These are phyloP conservation scores for Bugula neritina DNA, from an alignment of 2,888 invertebrate genomes.

Conservation along the genomic window DNA sequence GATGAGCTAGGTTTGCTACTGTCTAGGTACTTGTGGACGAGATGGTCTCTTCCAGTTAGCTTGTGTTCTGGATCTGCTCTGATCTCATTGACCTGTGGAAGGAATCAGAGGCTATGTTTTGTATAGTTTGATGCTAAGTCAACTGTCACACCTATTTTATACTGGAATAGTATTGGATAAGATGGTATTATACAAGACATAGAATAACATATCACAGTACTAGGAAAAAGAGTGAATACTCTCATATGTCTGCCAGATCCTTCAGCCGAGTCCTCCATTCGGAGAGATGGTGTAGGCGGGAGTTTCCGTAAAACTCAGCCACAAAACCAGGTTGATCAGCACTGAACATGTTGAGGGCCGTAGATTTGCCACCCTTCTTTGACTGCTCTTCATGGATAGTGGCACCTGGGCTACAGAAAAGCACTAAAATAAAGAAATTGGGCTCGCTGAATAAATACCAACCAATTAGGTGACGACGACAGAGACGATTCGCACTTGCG, in stretches of 20 bases:
- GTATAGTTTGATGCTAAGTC: too few relatives aligned
- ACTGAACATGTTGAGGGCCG: conserved; percentile 25
- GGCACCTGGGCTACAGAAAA: too few relatives aligned
- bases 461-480: too few relatives aligned
- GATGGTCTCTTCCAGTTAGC: conserved; percentile 2
- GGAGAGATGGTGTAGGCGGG: conserved; percentile 86
- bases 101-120: background rate
- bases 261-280: conserved; percentile 86
- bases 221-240: too few relatives aligned
- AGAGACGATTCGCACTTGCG: too few relatives aligned
- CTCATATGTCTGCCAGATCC: conserved; percentile 68
- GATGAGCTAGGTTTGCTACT: background rate
- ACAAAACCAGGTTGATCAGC: conserved; percentile 71
- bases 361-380: background rate
- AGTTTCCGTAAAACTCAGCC: conserved; percentile 85
- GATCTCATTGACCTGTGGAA: conserved; percentile 13
- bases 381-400: too few relatives aligned
- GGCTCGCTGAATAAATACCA: too few relatives aligned
- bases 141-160: background rate
- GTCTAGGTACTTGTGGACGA: background rate
- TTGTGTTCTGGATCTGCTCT: conserved; percentile 13
- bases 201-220: too few relatives aligned
- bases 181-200: background rate
- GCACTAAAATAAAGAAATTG: too few relatives aligned
- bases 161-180: background rate